Conservation (phyloP, 2,888 invertebrate genomes). For the Orthosia cruda region DNA sequence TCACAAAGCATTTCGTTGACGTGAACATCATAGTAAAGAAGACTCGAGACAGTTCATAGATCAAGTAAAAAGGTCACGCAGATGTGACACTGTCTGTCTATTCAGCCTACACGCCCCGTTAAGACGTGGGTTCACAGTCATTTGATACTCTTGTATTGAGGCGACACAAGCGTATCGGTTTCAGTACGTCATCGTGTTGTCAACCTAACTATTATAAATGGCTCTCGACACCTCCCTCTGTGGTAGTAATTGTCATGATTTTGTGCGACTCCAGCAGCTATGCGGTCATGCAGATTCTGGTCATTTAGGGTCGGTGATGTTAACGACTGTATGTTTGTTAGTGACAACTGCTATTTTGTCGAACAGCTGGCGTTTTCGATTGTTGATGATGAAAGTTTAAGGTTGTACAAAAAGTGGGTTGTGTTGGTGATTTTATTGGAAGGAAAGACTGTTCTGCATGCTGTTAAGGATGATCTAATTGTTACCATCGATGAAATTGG, state of each 20-base stretch:
- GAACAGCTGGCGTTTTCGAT: not conserved
- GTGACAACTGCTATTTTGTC: not conserved
- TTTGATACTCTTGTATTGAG: conserved; percentile 64
- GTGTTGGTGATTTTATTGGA: not conserved
- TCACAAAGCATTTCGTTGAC: conserved; percentile 16
- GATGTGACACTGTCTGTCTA: conserved; percentile 42
- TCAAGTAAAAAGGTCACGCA: conserved; percentile 43
- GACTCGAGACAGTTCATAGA: conserved; percentile 45
- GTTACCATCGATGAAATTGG: not conserved
- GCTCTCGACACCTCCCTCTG: conserved; percentile 38
- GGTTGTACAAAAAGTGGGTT: not conserved
- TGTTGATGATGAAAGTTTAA: not conserved
- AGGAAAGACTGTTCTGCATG: not conserved
- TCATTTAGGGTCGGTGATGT: conserved; percentile 22
- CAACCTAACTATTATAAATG: conserved; percentile 61
- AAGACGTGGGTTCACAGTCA: conserved; percentile 52
- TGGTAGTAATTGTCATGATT: conserved; percentile 36
- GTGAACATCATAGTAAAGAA: not conserved
- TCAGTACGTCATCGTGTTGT: conserved; percentile 59
- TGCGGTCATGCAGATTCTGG: conserved; percentile 34
- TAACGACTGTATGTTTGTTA: conserved; percentile 10
- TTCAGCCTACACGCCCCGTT: conserved; percentile 30
- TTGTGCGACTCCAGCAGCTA: not conserved
- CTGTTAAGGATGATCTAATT: not conserved
- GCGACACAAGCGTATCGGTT: conserved; percentile 68